phyloP scores from a whole-genome alignment of 2,797 vertebrate genomes.

The Urophycis tenuis region DNA sequence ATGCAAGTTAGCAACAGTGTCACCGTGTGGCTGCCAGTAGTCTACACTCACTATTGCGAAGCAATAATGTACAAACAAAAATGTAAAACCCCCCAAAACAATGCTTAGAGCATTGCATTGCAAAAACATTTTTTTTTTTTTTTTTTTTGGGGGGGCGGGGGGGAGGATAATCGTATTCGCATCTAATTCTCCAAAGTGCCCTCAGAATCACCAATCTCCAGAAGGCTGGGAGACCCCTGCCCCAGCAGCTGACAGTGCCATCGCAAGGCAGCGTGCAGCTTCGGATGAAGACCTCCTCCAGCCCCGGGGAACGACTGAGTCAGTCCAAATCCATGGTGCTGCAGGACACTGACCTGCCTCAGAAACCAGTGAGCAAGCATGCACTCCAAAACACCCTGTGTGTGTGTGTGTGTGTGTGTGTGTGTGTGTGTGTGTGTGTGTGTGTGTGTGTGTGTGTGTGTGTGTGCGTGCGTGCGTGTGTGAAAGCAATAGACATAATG shows the following conservation, averaged over 20 bases:
- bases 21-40: not conserved
- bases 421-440: too few relatives aligned
- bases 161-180: not conserved
- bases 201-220: constrained; percentile 3
- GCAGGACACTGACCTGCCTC: constrained; percentile 69
- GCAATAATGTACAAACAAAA: too few relatives aligned
- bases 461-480: not conserved
- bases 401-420: too few relatives aligned
- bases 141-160: too few relatives aligned
- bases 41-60: not conserved
- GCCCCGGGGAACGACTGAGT: constrained; percentile 77
- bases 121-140: too few relatives aligned
- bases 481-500: not conserved
- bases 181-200: not conserved
- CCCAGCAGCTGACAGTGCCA: constrained; percentile 39
- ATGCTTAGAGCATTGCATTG: too few relatives aligned
- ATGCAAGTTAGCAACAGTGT: not conserved
- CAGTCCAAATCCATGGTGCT: constrained; percentile 93
- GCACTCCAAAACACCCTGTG: not conserved
- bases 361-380: constrained; percentile 74
- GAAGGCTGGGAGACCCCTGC: constrained; percentile 27
- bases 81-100: too few relatives aligned
- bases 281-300: constrained; percentile 76
- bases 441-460: too few relatives aligned
- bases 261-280: constrained; percentile 72